Conservation (phyloP, 2,888 invertebrate species). For the Nomada ferruginata region DNA sequence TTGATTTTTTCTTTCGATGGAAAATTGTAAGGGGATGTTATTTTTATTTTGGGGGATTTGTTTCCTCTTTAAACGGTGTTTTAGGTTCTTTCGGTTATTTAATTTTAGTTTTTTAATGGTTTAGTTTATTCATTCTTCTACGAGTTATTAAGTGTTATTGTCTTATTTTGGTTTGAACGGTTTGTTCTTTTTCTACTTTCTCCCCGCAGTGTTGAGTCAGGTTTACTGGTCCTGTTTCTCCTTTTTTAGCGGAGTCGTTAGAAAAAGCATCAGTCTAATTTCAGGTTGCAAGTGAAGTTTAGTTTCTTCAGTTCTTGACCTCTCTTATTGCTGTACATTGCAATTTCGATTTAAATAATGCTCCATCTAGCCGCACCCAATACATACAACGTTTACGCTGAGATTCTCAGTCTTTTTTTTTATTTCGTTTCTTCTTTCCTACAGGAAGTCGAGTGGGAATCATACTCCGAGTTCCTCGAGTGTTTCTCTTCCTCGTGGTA, state of each 20-base stretch:
- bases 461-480: constrained; percentile 7
- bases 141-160: neutral
- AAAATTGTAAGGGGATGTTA: neutral
- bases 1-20: neutral
- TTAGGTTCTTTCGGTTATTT: neutral
- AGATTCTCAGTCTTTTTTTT: neutral
- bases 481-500: constrained; percentile 9
- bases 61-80: neutral
- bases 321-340: neutral
- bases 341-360: neutral
- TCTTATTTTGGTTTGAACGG: neutral
- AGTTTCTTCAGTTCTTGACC: neutral
- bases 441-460: constrained; percentile 3
- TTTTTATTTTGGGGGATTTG: too few relatives aligned
- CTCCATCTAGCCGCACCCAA: constrained; percentile 2
- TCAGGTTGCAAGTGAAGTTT: neutral
- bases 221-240: neutral
- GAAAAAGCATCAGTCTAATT: neutral
- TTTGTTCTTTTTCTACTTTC: constrained; percentile 29
- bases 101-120: neutral
- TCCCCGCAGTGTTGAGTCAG: neutral
- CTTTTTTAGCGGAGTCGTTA: neutral
- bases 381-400: neutral
- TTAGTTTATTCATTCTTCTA: too few relatives aligned
- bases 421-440: neutral